phyloP scores from a whole-genome alignment of 2,888 invertebrate genomes.

The Gymnocheta viridis region DNA sequence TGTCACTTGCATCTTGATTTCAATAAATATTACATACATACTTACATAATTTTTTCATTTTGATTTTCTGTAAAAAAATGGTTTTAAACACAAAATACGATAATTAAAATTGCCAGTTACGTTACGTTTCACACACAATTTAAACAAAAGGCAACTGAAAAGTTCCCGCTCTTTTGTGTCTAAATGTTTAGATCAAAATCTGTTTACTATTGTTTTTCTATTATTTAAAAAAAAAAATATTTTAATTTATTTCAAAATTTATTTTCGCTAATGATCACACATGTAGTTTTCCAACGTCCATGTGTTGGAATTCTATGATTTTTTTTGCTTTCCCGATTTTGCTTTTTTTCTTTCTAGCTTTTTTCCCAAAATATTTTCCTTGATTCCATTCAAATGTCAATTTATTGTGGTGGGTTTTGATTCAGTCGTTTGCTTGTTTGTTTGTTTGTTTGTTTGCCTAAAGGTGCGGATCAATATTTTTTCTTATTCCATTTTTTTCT shows the following conservation, averaged over 20 bases:
- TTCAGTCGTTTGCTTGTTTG: not conserved
- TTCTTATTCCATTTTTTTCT: slow-evolving; percentile 11
- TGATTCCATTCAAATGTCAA: slow-evolving; percentile 69
- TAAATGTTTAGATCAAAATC: slow-evolving; percentile 58
- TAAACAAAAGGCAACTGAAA: not conserved
- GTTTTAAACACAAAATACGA: slow-evolving; percentile 35
- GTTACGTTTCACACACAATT: slow-evolving; percentile 48
- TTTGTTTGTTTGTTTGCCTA: slow-evolving; percentile 24
- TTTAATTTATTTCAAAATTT: slow-evolving; percentile 44
- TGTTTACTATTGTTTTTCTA: slow-evolving; percentile 56
- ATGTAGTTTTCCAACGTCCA: slow-evolving; percentile 27
- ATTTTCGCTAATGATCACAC: slow-evolving; percentile 64
- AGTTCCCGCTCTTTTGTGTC: slow-evolving; percentile 54
- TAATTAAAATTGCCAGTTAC: slow-evolving; percentile 36
- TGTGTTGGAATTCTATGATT: slow-evolving; percentile 54
- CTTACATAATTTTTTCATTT: slow-evolving; percentile 43
- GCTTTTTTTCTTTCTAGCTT: slow-evolving; percentile 23
- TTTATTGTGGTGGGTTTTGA: slow-evolving; percentile 47
- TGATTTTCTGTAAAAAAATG: slow-evolving; percentile 22
- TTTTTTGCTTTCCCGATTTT: slow-evolving; percentile 40
- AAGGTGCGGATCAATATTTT: slow-evolving; percentile 67
- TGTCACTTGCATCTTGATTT: slow-evolving; percentile 51
- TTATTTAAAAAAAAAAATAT: slow-evolving; percentile 13
- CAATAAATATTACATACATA: slow-evolving; percentile 40
- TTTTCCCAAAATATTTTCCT: slow-evolving; percentile 36